phyloP scores from a whole-genome alignment of 1,140 invertebrate species.

The Drosophila chauvacae region DNA sequence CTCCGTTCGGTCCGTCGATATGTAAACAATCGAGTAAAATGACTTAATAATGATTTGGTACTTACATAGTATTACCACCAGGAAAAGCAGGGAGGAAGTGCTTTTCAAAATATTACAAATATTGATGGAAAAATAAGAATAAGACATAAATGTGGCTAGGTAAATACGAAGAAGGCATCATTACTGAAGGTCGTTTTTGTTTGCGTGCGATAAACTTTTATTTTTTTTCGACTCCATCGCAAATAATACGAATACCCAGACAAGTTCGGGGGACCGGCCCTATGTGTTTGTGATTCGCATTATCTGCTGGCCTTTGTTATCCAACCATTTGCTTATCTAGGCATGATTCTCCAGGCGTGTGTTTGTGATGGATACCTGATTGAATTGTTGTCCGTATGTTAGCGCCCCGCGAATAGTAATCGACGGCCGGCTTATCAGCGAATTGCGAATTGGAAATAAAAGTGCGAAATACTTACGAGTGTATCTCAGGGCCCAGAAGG shows the following conservation, averaged over 20 bases:
- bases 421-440: conserved; percentile 49
- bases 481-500: background rate
- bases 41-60: conserved; percentile 1
- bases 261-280: background rate
- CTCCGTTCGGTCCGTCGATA: conserved; percentile 9
- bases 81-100: conserved; percentile 26
- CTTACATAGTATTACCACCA: background rate
- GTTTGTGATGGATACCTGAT: conserved; percentile 59
- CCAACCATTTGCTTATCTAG: conserved; percentile 68
- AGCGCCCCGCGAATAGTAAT: conserved; percentile 24
- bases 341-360: conserved; percentile 10
- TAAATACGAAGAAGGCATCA: conserved; percentile 51
- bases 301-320: conserved; percentile 60
- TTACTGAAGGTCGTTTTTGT: conserved; percentile 74
- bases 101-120: conserved; percentile 26
- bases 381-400: conserved; percentile 65
- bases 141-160: conserved; percentile 54
- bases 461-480: background rate
- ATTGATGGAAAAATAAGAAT: conserved; percentile 39
- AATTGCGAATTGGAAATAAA: conserved; percentile 9
- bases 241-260: conserved; percentile 58
- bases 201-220: conserved; percentile 63
- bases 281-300: conserved; percentile 33
- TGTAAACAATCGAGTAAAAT: conserved; percentile 25
- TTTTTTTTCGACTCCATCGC: conserved; percentile 38